Conservation (phyloP, 2,888 invertebrate genomes). For the Drosophila koepferae region DNA sequence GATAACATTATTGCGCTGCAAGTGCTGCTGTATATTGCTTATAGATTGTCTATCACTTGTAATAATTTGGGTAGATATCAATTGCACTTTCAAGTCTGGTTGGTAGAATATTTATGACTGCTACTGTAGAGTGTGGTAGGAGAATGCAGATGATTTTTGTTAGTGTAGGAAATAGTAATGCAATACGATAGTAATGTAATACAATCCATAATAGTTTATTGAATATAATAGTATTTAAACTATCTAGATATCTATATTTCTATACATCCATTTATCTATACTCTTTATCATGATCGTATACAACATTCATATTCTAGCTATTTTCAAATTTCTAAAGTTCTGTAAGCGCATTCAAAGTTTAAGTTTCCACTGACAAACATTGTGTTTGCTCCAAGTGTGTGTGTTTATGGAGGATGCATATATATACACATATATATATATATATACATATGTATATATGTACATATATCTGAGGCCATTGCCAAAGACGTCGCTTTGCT, state of each 20-base stretch:
- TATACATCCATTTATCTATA: background rate
- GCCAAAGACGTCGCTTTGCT: conserved; percentile 67
- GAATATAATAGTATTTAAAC: too few species aligned
- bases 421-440: background rate
- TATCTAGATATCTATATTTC: background rate
- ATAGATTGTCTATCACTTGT: background rate
- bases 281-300: background rate
- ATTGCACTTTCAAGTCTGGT: too few species aligned
- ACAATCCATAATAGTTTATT: too few species aligned
- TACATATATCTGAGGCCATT: conserved; percentile 47
- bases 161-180: too few species aligned
- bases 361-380: conserved; percentile 1
- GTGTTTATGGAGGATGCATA: conserved; percentile 63
- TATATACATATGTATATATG: background rate
- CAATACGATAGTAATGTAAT: too few species aligned
- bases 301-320: background rate
- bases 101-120: too few species aligned
- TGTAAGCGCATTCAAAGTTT: conserved; percentile 33
- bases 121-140: too few species aligned
- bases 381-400: conserved; percentile 17
- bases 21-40: background rate
- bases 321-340: background rate
- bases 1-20: too few species aligned
- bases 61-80: background rate
- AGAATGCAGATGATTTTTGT: too few species aligned